phyloP scores from a whole-genome alignment of 2,888 invertebrate species.

The Spodoptera picta region DNA sequence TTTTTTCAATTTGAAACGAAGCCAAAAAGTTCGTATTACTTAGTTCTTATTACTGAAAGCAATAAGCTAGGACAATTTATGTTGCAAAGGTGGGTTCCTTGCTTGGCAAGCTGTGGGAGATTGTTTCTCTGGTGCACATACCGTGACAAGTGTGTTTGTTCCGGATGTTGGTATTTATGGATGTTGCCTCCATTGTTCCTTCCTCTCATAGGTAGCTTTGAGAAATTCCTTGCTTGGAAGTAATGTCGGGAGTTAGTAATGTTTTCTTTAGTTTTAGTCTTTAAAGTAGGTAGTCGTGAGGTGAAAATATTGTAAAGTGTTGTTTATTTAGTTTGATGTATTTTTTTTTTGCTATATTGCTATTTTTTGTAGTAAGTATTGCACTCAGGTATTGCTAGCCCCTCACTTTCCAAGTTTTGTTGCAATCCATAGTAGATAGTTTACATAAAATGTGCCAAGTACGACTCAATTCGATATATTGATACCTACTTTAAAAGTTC shows the following conservation, averaged over 20 bases:
- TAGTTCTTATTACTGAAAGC: conserved; percentile 48
- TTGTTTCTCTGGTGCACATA: conserved; percentile 34
- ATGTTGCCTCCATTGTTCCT: conserved; percentile 40
- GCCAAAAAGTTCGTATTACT: conserved; percentile 43
- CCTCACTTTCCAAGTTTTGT: too few relatives aligned
- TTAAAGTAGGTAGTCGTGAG: background rate
- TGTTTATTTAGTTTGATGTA: too few relatives aligned
- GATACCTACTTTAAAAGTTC: too few relatives aligned
- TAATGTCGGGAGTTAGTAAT: conserved; percentile 4
- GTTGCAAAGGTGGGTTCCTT: conserved; percentile 47
- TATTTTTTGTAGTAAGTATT: too few relatives aligned
- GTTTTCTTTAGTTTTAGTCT: conserved; percentile 17
- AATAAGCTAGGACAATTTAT: conserved; percentile 52
- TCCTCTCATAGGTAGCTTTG: conserved; percentile 26
- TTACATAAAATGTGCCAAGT: too few relatives aligned
- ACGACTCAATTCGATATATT: too few relatives aligned
- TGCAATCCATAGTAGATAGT: too few relatives aligned
- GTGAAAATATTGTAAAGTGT: conserved; percentile 10
- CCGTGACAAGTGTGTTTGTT: conserved; percentile 58
- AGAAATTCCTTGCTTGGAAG: conserved; percentile 16
- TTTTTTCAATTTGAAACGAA: conserved; percentile 40
- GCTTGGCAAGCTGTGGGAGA: conserved; percentile 45
- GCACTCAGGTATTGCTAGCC: too few relatives aligned
- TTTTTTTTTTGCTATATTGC: too few relatives aligned
- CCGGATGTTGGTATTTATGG: conserved; percentile 56